These are phyloP conservation scores for Willisornis vidua DNA, from an alignment of 2,113 vertebrate species.

Conservation along the genomic window DNA sequence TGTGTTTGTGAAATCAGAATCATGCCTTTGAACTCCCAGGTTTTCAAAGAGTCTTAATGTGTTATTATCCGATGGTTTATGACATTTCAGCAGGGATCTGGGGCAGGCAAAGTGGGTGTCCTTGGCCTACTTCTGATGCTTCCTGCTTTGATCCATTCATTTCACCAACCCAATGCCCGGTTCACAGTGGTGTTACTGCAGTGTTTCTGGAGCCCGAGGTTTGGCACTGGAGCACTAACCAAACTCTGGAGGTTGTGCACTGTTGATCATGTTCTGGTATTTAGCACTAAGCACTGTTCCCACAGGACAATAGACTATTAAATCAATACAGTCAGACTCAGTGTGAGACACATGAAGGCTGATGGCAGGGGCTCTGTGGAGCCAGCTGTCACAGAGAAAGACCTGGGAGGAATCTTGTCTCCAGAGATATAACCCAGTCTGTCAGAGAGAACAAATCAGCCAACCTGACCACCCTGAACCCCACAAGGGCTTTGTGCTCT, in stretches of 20 bases:
- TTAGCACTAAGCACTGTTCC: conserved; percentile 4
- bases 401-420: neutral
- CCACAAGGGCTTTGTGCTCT: neutral
- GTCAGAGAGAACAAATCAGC: neutral
- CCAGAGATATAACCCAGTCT: neutral
- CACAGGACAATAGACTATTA: conserved; percentile 29
- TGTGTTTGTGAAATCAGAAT: neutral
- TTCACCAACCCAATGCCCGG: neutral
- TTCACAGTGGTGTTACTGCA: neutral
- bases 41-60: neutral
- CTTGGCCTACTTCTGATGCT: neutral
- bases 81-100: neutral
- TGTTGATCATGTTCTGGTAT: neutral
- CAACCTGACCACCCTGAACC: neutral
- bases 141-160: neutral
- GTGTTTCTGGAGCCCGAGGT: neutral
- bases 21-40: neutral
- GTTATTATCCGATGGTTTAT: neutral
- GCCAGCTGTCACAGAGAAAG: neutral
- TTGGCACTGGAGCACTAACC: accelerated
- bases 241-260: neutral
- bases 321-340: neutral
- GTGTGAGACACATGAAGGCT: neutral
- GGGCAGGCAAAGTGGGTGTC: accelerated
- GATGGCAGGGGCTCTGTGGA: neutral